Base-by-base conservation (phyloP, 2,888 invertebrate species). In the Lepeophtheirus nordmannii region DNA sequence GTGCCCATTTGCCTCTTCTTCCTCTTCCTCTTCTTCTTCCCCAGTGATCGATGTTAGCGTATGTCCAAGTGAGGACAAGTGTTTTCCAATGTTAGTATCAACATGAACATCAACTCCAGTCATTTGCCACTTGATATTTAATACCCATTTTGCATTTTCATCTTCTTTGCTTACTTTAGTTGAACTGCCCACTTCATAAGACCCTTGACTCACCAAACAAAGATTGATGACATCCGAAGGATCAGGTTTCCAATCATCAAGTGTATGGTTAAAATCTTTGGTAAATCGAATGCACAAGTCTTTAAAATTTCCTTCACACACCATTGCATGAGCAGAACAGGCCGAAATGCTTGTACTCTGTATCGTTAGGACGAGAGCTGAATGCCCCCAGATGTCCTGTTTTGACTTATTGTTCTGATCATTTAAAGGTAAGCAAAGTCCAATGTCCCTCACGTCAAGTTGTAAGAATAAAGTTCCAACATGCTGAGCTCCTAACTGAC, bases 71-170 rank as follows among this genome's bases (percentile, higher is more conserved):
- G 93, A 87, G 0, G 93, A 92, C 37, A 97, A 79, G 73, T 94
- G 89, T 75, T 96, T 93, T 65, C 97, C 97, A 58, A 98, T 91
- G 75, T 88, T 91, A 0, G 92, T 89, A 76, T 96, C 94, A 67
- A 96, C 78, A 75, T 96, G 92, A 70, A 96, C 92, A 73, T 94
- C 94, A 10, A 96, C 92, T 62, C 98, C 98, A 75, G 96, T 91
- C 98, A 98, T 98, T 78, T 96, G 89, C 93, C 97, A 97, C 70
- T 91, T 87, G 0, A 98, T 93, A 76, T 96, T 96, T 67, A 98
- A 79, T 73, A 96, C 84, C 97, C 97, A 98, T 75, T 97, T 96
- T 3, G 97, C 96, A 76, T 94, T 90, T 70, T 78, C 81, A 67
- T 81, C 81, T 71, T 85, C 86, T 74, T 89, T 88, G 41, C 88